Conservation (phyloP, 2,888 invertebrate genomes). For the Drosophila subquinaria region DNA sequence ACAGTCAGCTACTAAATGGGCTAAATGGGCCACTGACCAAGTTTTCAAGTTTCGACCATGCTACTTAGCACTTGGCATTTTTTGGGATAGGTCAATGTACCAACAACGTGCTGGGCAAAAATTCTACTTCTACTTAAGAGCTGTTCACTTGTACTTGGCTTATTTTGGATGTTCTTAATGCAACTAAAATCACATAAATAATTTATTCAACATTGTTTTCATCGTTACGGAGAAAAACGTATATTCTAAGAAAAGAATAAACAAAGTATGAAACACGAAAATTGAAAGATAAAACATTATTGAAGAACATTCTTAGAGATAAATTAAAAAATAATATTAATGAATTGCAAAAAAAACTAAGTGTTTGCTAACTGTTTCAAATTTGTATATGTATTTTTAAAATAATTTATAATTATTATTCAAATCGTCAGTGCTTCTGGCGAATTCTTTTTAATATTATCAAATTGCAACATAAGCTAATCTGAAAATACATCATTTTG, state of each 20-base stretch:
- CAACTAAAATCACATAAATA: neutral
- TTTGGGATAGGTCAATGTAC: constrained; percentile 76
- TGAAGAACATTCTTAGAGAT: too few relatives aligned
- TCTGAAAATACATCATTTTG: neutral
- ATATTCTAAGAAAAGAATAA: too few relatives aligned
- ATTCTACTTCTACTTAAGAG: constrained; percentile 7
- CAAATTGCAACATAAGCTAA: neutral
- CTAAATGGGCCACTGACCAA: constrained; percentile 72
- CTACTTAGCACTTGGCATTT: constrained; percentile 62
- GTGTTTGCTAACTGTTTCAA: too few relatives aligned
- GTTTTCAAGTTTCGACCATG: constrained; percentile 32
- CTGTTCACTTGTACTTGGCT: neutral
- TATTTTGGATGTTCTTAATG: neutral
- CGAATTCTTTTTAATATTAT: too few relatives aligned
- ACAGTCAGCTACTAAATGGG: constrained; percentile 4
- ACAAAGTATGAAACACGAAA: too few relatives aligned
- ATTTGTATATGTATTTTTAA: too few relatives aligned
- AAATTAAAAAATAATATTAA: too few relatives aligned
- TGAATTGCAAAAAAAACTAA: too few relatives aligned
- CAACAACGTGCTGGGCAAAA: neutral
- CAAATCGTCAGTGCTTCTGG: too few relatives aligned
- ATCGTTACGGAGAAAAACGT: neutral
- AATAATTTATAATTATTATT: too few relatives aligned
- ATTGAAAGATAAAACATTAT: too few relatives aligned
- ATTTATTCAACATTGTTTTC: neutral